A percentile compares a stretch with the other conserved stretches of the same genome.
These are phyloP conservation scores for Rhineura floridana DNA, from an alignment of 2,113 vertebrate genomes.

Conservation along the genomic window DNA sequence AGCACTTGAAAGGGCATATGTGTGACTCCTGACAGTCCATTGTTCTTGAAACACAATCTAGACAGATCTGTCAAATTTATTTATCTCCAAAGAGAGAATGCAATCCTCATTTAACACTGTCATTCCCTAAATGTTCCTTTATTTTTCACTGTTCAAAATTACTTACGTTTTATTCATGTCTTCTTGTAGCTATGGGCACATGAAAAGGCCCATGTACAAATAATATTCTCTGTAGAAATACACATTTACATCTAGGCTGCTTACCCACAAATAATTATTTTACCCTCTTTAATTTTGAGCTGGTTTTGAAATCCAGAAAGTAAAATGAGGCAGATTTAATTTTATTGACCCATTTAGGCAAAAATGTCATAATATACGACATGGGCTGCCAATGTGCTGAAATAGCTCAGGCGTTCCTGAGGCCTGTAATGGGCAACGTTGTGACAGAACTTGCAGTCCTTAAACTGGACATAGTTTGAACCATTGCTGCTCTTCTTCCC, in stretches of 20 bases:
- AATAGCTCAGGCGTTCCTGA: no score
- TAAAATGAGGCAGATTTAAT: no score
- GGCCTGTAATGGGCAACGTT: no score
- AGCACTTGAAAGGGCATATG: slow-evolving; percentile 1
- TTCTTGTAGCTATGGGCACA: neutral
- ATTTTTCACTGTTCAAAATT: neutral
- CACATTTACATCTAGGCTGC: neutral
- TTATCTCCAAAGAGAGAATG: neutral
- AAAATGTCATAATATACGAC: no score
- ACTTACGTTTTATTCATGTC: neutral
- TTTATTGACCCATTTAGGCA: no score
- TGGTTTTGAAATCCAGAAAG: no score
- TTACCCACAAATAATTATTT: neutral
- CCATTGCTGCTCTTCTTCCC: neutral
- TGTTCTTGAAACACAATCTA: slow-evolving; percentile 5
- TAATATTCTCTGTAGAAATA: neutral
- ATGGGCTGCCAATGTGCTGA: no score
- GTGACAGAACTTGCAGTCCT: no score
- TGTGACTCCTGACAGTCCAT: neutral
- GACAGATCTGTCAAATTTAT: neutral
- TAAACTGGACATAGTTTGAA: neutral
- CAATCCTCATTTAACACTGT: neutral
- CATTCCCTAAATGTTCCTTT: neutral
- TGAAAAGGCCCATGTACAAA: neutral
- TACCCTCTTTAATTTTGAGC: neutral